phyloP scores from a whole-genome alignment of 2,113 vertebrate species.

The Cacatua alba region DNA sequence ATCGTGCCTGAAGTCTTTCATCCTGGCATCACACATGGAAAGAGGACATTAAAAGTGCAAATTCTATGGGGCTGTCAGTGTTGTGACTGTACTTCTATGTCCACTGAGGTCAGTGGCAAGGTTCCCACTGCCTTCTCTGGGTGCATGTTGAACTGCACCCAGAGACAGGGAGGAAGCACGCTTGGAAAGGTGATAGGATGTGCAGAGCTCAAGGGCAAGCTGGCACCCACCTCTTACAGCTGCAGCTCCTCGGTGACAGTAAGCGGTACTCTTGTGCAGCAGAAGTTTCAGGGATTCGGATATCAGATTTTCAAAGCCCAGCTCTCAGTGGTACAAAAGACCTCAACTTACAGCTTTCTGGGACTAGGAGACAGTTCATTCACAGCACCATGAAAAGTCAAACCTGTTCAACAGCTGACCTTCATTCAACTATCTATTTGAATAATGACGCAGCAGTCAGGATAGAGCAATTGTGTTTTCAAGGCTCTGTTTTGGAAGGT shows the following conservation, averaged over 20 bases:
- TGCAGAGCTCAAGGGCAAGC: neutral
- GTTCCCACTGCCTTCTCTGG: neutral
- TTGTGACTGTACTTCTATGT: neutral
- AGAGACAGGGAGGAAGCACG: neutral
- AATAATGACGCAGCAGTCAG: neutral
- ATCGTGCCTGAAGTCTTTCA: neutral
- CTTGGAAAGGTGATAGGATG: neutral
- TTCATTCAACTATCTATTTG: neutral
- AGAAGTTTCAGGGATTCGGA: neutral
- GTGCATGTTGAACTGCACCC: neutral
- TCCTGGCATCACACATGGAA: neutral
- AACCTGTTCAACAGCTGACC: conserved; percentile 14
- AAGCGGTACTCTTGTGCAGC: neutral
- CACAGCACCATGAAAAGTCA: conserved; percentile 24
- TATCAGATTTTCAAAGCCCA: conserved; percentile 17
- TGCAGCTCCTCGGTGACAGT: neutral
- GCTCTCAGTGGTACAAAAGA: neutral
- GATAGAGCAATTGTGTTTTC: neutral
- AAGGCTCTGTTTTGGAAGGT: neutral
- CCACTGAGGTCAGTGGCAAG: neutral
- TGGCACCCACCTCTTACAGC: neutral
- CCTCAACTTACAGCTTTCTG: neutral
- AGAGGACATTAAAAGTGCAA: neutral
- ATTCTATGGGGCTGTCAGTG: neutral
- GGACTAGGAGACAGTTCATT: neutral